These are phyloP conservation scores for Leptobrachium ailaonicum DNA, from an alignment of 2,113 vertebrate species.

Conservation along the genomic window DNA sequence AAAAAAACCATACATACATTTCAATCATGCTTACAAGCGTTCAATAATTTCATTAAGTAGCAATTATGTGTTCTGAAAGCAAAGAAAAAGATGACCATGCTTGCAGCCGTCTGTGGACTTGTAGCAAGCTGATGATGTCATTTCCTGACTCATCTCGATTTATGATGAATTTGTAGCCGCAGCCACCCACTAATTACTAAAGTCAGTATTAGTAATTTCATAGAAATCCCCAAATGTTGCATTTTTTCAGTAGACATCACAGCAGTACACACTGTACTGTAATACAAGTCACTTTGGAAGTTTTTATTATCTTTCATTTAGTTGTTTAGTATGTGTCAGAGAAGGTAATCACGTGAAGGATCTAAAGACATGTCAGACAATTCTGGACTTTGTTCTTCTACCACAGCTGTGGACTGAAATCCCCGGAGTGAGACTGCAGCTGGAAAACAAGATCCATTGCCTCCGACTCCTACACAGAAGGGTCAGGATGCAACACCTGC, in stretches of 20 bases:
- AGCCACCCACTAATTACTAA: background rate
- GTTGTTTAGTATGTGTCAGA: conserved; percentile 12
- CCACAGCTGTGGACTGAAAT: conserved; percentile 8
- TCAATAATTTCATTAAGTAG: background rate
- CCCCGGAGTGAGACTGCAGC: conserved; percentile 37
- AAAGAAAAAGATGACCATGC: background rate
- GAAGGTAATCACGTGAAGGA: conserved; percentile 24
- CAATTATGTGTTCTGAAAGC: background rate
- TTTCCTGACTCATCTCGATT: conserved; percentile 14
- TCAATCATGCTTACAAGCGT: background rate
- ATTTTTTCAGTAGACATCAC: background rate
- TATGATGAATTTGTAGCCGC: conserved; percentile 2
- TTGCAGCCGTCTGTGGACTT: background rate
- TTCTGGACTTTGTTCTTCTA: conserved; percentile 22
- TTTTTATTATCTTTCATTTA: background rate
- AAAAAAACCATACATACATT: background rate
- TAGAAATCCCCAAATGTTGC: background rate
- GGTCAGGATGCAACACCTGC: conserved; percentile 40
- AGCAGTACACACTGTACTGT: background rate
- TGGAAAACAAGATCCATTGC: conserved; percentile 31
- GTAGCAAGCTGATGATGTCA: conserved; percentile 11
- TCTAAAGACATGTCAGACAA: conserved; percentile 38
- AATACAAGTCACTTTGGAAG: background rate
- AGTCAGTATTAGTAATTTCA: background rate
- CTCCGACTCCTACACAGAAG: conserved; percentile 22